Evolutionary conservation across 1,140 invertebrate species (phyloP).

Genomic region (Drosophila azteca): DNA sequence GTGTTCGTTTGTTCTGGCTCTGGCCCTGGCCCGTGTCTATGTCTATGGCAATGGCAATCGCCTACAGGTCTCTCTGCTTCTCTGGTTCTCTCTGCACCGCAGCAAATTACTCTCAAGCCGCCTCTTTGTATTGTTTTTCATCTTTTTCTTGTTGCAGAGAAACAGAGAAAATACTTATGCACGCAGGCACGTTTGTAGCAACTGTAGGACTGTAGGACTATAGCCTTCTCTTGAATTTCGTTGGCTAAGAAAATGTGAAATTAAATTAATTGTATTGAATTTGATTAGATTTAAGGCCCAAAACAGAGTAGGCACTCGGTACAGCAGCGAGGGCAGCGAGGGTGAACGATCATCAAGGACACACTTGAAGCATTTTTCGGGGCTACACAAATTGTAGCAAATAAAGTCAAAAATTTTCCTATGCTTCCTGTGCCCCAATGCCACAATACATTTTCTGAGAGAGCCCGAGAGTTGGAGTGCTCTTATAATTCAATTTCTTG

Average conservation of each 20-base stretch:
- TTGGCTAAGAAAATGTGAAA: conserved; percentile 55
- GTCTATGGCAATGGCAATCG: conserved; percentile 50
- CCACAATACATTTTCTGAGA: conserved; percentile 10
- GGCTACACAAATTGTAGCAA: conserved; percentile 29
- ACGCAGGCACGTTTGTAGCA: conserved; percentile 44
- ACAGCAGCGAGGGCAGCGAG: neutral
- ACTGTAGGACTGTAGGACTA: neutral
- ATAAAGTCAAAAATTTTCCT: conserved; percentile 37
- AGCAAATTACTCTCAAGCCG: conserved; percentile 71
- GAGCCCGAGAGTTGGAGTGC: conserved; percentile 20
- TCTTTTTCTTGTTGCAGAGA: conserved; percentile 13
- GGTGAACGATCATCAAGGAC: conserved; percentile 45
- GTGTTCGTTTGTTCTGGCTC: conserved; percentile 6
- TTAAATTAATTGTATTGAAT: conserved; percentile 80
- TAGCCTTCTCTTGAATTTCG: conserved; percentile 66
- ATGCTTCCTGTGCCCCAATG: neutral
- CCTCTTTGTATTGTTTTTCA: conserved; percentile 55
- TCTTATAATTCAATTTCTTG: conserved; percentile 73
- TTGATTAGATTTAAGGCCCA: conserved; percentile 70
- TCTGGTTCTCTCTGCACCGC: conserved; percentile 3
- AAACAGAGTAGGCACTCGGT: conserved; percentile 44
- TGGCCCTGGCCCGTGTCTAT: conserved; percentile 32
- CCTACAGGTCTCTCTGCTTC: conserved; percentile 54
- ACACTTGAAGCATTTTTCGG: conserved; percentile 33
- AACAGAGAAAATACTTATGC: conserved; percentile 43